A percentile compares a stretch with the other conserved stretches of the same genome.
These are phyloP conservation scores for Biston stratarius DNA, from an alignment of 2,888 invertebrate genomes.

Conservation along the genomic window DNA sequence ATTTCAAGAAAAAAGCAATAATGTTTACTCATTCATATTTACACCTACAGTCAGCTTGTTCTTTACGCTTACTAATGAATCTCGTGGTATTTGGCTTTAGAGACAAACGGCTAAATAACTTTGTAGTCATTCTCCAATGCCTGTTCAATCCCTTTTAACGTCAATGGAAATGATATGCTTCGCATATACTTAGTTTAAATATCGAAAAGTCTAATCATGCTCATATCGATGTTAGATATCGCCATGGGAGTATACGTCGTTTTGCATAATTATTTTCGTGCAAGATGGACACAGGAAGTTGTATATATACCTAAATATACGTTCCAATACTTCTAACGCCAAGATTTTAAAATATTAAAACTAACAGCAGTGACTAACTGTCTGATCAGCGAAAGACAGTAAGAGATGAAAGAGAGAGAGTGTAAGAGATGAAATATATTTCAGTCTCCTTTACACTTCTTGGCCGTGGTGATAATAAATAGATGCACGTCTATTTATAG, in stretches of 20 bases:
- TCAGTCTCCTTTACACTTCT: too few species aligned
- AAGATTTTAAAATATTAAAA: not conserved
- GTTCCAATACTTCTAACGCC: not conserved
- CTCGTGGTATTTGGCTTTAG: constrained; percentile 6
- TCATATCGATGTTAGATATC: constrained; percentile 48
- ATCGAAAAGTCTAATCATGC: constrained; percentile 48
- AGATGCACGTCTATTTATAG: not conserved
- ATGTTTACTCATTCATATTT: not conserved
- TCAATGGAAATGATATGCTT: constrained; percentile 45
- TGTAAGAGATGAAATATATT: too few species aligned
- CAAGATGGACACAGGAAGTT: constrained; percentile 8
- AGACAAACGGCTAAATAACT: constrained; percentile 8
- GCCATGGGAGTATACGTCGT: constrained; percentile 56
- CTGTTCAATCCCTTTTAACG: constrained; percentile 30
- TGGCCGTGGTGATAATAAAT: too few species aligned
- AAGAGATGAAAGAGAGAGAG: too few species aligned
- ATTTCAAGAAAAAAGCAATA: too few species aligned
- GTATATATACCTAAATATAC: not conserved
- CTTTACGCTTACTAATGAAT: not conserved
- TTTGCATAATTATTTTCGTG: constrained; percentile 48
- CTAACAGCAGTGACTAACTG: too few species aligned
- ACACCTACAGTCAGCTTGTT: not conserved
- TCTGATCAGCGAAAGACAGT: too few species aligned
- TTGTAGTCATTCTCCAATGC: constrained; percentile 52
- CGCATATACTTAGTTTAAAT: constrained; percentile 42